Evolutionary conservation across 53 echinoderm and acorn worm genomes (phyloP), one percentile per base, ranked within the genome.

Genomic region (Echinometra lucunter): DNA sequence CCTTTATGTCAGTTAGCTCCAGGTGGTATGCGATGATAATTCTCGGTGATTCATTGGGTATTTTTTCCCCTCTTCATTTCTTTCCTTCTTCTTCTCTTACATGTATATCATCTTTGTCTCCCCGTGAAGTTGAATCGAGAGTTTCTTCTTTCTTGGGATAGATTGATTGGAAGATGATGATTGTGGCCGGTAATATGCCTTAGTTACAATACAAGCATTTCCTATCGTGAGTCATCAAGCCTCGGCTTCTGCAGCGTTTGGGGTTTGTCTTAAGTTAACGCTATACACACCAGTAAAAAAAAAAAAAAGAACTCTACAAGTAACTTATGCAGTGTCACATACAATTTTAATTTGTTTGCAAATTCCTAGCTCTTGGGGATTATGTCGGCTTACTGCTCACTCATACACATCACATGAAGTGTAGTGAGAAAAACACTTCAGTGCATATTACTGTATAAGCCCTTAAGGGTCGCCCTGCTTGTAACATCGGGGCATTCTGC

Each of bases 271-370:
- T 82, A 80, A 87, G n/a, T n/a, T n/a, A n/a, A n/a, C 37, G 47
- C 47, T 27, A 21, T 49, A 53, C 53, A 53, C 53, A 53, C 53
- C 8, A 53, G 53, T 18, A 88, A 13, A 38, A 44, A 88, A 49
- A 38, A 53, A 13, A 38, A 88, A 13, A 38, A 44, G 56, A 49
- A 38, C 1, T 81, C 42, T 81, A 40, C 42, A 81, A 88, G 88
- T 88, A 88, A 88, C 88, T 88, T 88, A 88, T 88, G 49, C 88
- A 88, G 88, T 88, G 88, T 88, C 88, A 88, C 88, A 88, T 88
- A 88, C 88, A 88, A 88, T 88, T 88, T 88, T 88, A 88, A 88
- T 88, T 88, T 88, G 88, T 57, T 88, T 88, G 88, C 88, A 88
- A 88, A 88, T 88, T 88, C 56, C 57, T 15, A 47, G 88, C 88